A percentile compares a stretch with the other conserved stretches of the same genome.
These are phyloP conservation scores for Clamator glandarius DNA, from an alignment of 2,797 vertebrate species.

Conservation along the genomic window DNA sequence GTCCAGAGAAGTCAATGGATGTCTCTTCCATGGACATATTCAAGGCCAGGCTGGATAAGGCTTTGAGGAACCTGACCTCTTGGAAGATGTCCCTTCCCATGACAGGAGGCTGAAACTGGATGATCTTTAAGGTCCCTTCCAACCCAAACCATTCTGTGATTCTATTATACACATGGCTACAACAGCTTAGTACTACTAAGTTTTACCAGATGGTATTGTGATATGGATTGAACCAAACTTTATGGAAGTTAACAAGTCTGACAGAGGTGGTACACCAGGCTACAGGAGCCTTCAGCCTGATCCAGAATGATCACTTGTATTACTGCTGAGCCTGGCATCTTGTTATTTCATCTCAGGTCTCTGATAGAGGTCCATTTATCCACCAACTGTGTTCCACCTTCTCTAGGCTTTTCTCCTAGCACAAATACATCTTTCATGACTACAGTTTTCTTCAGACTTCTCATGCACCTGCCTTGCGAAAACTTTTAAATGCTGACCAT, in stretches of 20 bases:
- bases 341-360: neutral
- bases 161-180: neutral
- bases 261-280: neutral
- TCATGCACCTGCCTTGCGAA: neutral
- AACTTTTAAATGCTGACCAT: neutral
- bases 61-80: too few relatives aligned
- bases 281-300: neutral
- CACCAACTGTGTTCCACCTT: neutral
- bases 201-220: neutral
- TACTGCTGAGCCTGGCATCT: neutral
- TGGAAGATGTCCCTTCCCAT: too few relatives aligned
- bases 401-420: neutral
- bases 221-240: neutral
- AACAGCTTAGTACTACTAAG: neutral
- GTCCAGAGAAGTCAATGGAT: too few relatives aligned
- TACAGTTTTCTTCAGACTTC: neutral
- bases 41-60: too few relatives aligned
- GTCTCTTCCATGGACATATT: too few relatives aligned
- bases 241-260: neutral
- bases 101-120: too few relatives aligned
- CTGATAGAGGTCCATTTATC: neutral
- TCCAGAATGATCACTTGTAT: fast-evolving
- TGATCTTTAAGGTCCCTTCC: too few relatives aligned
- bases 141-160: too few relatives aligned
- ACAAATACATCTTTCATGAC: neutral